Evolutionary conservation across 2,888 invertebrate species (phyloP), one percentile per base, ranked within the genome.

Genomic region (Liposcelis brunnea): DNA sequence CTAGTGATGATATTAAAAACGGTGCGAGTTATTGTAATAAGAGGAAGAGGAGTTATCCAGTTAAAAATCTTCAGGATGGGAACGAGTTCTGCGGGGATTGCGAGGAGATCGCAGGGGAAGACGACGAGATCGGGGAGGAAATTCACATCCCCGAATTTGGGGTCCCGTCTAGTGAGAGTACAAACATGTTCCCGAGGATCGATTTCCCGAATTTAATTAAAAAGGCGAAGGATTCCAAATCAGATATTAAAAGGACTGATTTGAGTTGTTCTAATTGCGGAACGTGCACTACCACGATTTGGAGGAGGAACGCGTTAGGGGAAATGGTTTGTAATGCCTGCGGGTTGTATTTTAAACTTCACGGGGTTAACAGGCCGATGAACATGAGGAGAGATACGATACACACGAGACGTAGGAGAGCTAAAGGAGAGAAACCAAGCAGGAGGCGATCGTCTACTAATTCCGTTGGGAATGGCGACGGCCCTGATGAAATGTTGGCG

Each of bases 251-350:
- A 52, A 71, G 87, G 43, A 75, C 83, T 18, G 94, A 94, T 58
- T 75, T 95, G 57, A 74, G 81, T 11, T 97, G 97, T 66, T 86
- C 87, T 54, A 97, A 97, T 71, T 97, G 97, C 65, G 84, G 87
- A 52, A 97, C 97, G n/a, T 80, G 83, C 61, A 91, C 87, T 33
- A 97, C 97, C 48, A 97, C 97, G 0, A 84, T 97, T 51, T 97
- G 97, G 97, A 71, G 97, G 56, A 74, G 97, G 55, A 95, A 95
- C 67, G 77, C 87, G 58, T 80, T 86, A 58, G 95, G 95, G 2
- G 94, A 97, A 70, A 94, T 97, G 74, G 97, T 97, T 48, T 97
- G 97, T 67, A 97, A 97, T 67, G 97, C 97, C 34, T 97, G 97
- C 63, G 97, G 95, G 0, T 74, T 97, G 32, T 97, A 97, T 69